phyloP scores from a whole-genome alignment of 2,888 invertebrate species.

The Arge pagana region DNA sequence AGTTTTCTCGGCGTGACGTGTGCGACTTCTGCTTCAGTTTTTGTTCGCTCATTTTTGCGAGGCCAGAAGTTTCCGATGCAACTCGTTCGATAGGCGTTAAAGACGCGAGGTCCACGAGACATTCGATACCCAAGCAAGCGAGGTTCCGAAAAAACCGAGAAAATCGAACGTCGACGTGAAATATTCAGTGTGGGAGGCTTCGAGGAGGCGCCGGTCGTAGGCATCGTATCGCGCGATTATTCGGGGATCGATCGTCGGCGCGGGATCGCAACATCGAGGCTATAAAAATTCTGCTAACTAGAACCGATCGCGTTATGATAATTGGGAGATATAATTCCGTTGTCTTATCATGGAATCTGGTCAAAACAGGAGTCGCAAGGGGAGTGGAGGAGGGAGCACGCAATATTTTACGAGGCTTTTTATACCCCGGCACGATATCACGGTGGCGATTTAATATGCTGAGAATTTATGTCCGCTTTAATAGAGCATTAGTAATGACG shows the following conservation, averaged over 20 bases:
- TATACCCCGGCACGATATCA: constrained; percentile 18
- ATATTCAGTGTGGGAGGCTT: no score
- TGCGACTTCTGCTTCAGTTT: no score
- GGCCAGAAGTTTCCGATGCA: no score
- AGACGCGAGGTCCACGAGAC: no score
- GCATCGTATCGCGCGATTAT: no score
- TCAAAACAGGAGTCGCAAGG: constrained; percentile 14
- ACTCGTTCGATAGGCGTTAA: no score
- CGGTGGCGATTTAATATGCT: constrained; percentile 21
- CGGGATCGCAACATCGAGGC: neutral
- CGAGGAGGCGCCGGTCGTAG: no score
- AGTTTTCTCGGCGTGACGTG: constrained; percentile 18
- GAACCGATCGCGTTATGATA: constrained; percentile 20
- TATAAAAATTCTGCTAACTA: constrained; percentile 11
- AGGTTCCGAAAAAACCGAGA: no score
- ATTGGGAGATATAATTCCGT: constrained; percentile 19
- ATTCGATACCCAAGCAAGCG: no score
- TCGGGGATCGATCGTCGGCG: neutral
- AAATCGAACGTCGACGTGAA: no score
- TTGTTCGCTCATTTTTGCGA: no score
- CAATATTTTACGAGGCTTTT: constrained; percentile 24
- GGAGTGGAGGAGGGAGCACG: constrained; percentile 19
- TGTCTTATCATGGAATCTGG: constrained; percentile 8
- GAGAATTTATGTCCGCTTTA: constrained; percentile 20
- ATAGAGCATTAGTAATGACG: constrained; percentile 23